phyloP scores from a whole-genome alignment of 2,888 invertebrate genomes.

The Andricus curvator region DNA sequence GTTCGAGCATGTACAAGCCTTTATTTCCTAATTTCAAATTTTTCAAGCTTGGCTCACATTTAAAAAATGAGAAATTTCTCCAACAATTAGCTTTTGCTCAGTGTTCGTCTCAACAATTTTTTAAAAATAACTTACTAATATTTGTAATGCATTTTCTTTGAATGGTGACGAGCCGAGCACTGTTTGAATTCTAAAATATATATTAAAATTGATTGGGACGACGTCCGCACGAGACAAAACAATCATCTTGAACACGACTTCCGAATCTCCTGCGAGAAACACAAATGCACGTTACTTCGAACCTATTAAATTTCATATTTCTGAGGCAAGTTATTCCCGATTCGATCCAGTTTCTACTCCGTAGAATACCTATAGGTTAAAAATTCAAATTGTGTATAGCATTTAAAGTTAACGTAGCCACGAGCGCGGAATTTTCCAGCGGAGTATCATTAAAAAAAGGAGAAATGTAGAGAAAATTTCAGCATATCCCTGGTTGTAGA shows the following conservation, averaged over 20 bases:
- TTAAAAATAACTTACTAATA: not conserved
- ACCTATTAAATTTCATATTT: constrained; percentile 61
- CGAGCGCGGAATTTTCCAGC: constrained; percentile 56
- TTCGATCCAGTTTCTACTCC: constrained; percentile 67
- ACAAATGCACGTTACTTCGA: constrained; percentile 63
- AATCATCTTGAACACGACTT: constrained; percentile 1
- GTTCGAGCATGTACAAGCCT: no score
- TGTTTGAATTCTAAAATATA: not conserved
- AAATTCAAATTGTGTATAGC: constrained; percentile 67
- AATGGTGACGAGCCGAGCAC: not conserved
- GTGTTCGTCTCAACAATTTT: not conserved
- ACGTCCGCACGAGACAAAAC: constrained; percentile 20
- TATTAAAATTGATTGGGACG: constrained; percentile 7
- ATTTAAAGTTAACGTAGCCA: constrained; percentile 66
- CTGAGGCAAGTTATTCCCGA: constrained; percentile 51
- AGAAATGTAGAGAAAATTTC: not conserved
- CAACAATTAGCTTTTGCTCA: not conserved
- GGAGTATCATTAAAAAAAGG: constrained; percentile 40
- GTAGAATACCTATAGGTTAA: constrained; percentile 68
- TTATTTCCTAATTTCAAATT: not conserved
- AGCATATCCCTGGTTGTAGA: not conserved
- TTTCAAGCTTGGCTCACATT: not conserved
- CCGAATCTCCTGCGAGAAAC: constrained; percentile 48
- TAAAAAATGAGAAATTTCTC: not conserved
- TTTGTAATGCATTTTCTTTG: no score